Conservation (phyloP, 2,113 vertebrate species). For the Dipodomys stephensi region DNA sequence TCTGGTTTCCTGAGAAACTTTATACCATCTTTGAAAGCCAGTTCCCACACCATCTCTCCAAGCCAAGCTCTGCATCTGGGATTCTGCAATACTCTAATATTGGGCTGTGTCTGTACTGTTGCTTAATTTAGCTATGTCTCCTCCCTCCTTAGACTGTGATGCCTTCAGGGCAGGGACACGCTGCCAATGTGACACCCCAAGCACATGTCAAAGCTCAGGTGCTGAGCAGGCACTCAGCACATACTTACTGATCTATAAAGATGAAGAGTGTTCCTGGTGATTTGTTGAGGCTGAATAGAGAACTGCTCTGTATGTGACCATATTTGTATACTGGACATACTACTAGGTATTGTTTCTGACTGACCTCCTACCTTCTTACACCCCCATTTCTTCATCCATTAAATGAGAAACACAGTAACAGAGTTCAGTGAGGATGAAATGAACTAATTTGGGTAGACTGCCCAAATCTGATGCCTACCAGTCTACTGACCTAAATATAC, state of each 20-base stretch:
- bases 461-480: background rate
- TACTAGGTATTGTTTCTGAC: background rate
- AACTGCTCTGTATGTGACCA: background rate
- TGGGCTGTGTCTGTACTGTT: rapidly evolving
- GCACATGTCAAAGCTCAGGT: background rate
- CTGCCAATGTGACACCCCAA: background rate
- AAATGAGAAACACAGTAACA: background rate
- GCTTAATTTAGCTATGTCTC: background rate
- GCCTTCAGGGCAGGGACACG: background rate
- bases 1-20: background rate
- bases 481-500: background rate
- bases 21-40: background rate
- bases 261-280: background rate
- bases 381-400: conserved; percentile 2
- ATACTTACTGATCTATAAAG: background rate
- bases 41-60: background rate
- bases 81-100: rapidly evolving
- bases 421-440: background rate
- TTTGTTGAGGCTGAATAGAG: background rate
- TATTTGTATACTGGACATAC: background rate
- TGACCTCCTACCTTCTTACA: background rate
- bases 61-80: background rate
- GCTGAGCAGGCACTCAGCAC: background rate
- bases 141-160: background rate
- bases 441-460: background rate